Percentiles rank a stretch among this genome's conserved stretches.
Evolutionary conservation across 2,797 vertebrate genomes (phyloP).

Genomic region (Characodon lateralis): DNA sequence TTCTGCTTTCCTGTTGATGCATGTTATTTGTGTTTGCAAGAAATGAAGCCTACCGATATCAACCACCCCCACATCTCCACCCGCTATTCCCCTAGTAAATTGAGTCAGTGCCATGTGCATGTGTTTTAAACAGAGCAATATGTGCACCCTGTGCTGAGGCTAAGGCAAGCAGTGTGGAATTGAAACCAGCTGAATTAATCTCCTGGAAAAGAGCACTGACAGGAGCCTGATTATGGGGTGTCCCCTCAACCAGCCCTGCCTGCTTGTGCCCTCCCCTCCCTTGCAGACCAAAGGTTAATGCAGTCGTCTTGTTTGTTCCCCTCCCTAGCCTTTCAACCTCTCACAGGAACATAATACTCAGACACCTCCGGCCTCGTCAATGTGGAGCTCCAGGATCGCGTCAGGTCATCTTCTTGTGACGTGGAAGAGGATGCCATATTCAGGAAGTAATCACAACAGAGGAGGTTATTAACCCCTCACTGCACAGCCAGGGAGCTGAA

Average conservation of each 20-base stretch:
- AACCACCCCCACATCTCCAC: slow-evolving; percentile 46
- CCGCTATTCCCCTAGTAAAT: slow-evolving; percentile 74
- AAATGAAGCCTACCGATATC: slow-evolving; percentile 56
- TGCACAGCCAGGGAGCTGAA: slow-evolving; percentile 81
- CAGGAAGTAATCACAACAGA: slow-evolving; percentile 81
- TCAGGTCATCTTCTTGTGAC: slow-evolving; percentile 88
- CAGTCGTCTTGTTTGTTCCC: slow-evolving; percentile 81
- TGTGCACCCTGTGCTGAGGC: slow-evolving; percentile 66
- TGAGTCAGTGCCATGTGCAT: slow-evolving; percentile 73
- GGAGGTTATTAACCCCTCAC: slow-evolving; percentile 87
- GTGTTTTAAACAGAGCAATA: slow-evolving; percentile 77
- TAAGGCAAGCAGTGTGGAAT: slow-evolving; percentile 72
- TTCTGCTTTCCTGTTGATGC: slow-evolving; percentile 87
- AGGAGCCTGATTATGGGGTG: slow-evolving; percentile 84
- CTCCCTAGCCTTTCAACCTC: slow-evolving; percentile 54
- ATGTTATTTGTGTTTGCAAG: slow-evolving; percentile 82
- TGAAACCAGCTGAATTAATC: slow-evolving; percentile 84
- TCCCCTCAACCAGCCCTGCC: slow-evolving; percentile 77
- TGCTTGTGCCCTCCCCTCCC: slow-evolving; percentile 72
- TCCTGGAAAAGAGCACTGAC: slow-evolving; percentile 79
- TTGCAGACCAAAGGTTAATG: slow-evolving; percentile 84
- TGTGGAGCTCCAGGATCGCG: slow-evolving; percentile 87
- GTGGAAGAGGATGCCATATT: slow-evolving; percentile 89
- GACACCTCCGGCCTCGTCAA: slow-evolving; percentile 83
- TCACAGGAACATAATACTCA: slow-evolving; percentile 67